Base-by-base conservation (phyloP, 2,888 invertebrate species). In the Plebejus anna region DNA sequence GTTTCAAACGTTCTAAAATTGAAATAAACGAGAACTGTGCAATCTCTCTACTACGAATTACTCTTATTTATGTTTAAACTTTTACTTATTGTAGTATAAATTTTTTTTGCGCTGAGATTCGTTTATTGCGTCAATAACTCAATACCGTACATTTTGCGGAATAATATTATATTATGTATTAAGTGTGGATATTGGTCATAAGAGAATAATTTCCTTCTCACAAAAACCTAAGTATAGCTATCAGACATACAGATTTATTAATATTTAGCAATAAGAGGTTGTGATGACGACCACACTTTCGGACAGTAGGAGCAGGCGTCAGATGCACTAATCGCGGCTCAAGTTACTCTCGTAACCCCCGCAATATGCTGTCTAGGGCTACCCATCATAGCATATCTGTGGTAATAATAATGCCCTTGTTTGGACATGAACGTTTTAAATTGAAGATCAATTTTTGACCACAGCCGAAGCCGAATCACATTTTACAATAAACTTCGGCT, bases 281-380 rank as follows among this genome's bases (percentile, higher is more conserved):
- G 22, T 16, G 16, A 22, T 61, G 75, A 75, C 75, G 78, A 78
- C 79, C 78, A 80, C 79, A 80, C 78, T 78, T 78, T 77, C 77
- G 77, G 78, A 81, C 81, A 80, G 82, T 82, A 83, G 84, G 83
- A 81, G 80, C 84, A 84, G 82, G 82, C 81, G 82, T 82, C 78
- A 81, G 81, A 82, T 81, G 82, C 84, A 82, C 83, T 88, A 86
- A 83, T 87, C 87, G 78, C 79, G 81, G 83, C 86, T 90, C 87
- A 78, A 78, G 86, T 90, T 90, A 86, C 91, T 66, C 16, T 66
- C 66, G 32, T 32, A 32, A 16, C 61, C 61, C 32, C 28, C 66
- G 32, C 66, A 32, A 9, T 36, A 66, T 36, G 32, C 0, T 9
- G 7, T 32, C 13, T 32, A 66, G 66, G 66, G 66, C 32, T 66